Percentiles rank a stretch among this genome's conserved stretches.
phyloP scores from a whole-genome alignment of 35 echinoderm and acorn worm genomes.

The Anneissia japonica region DNA sequence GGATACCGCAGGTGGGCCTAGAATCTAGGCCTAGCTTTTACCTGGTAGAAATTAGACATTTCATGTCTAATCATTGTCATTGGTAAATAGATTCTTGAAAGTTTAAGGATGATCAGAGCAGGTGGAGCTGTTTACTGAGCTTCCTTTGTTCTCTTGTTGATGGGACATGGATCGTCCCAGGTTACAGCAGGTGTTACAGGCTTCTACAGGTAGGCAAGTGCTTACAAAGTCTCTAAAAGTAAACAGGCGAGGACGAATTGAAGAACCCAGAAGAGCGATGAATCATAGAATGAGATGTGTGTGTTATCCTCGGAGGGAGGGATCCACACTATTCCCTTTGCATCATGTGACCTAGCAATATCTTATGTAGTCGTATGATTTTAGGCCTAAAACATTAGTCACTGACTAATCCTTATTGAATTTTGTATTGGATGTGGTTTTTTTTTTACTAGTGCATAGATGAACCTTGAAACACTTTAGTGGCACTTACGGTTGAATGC shows the following conservation, averaged over 20 bases:
- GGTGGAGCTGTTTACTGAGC: not conserved
- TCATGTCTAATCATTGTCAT: not conserved
- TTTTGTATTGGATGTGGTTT: no score
- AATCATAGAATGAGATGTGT: not conserved
- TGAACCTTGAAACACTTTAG: no score
- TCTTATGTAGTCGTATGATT: no score
- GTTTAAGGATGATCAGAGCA: not conserved
- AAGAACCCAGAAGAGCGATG: not conserved
- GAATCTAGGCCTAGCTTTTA: not conserved
- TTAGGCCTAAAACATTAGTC: no score
- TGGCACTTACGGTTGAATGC: no score
- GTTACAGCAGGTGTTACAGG: not conserved
- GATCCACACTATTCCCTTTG: not conserved
- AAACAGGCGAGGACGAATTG: not conserved
- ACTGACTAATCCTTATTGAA: no score
- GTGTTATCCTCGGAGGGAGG: not conserved
- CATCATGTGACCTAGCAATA: no score
- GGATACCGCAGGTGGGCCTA: not conserved
- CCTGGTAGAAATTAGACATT: not conserved
- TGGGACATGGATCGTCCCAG: not conserved
- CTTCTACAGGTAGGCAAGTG: not conserved
- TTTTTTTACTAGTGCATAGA: no score
- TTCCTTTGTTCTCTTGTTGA: not conserved
- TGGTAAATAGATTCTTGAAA: not conserved
- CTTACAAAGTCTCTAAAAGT: not conserved